Evolutionary conservation across 1,140 invertebrate genomes (phyloP).

Genomic region (Latrodectus geometricus): DNA sequence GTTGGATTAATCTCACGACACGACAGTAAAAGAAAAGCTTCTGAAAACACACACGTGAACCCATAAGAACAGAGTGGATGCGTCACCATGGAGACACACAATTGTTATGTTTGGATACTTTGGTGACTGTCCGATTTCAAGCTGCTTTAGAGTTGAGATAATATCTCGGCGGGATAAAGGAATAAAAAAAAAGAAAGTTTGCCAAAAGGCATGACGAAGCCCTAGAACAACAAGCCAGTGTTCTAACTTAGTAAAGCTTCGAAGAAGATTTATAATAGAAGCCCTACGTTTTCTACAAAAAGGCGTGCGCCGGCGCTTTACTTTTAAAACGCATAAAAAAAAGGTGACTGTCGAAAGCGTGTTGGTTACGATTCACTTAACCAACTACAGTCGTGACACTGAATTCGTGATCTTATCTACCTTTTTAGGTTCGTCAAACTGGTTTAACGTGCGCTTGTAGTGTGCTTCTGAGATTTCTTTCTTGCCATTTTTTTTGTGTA

Average conservation of each 20-base stretch:
- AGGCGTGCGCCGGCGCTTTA: conserved; percentile 43
- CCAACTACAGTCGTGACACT: conserved; percentile 38
- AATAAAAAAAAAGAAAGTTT: not conserved
- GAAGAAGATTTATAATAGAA: conserved; percentile 57
- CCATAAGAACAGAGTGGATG: not conserved
- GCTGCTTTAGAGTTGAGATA: not conserved
- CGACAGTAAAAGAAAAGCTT: not conserved
- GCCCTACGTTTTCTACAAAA: conserved; percentile 22
- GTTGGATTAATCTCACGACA: not conserved
- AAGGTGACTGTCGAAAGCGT: conserved; percentile 19
- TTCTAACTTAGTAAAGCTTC: conserved; percentile 59
- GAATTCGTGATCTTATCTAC: conserved; percentile 50
- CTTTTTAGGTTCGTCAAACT: conserved; percentile 48
- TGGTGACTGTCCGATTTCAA: conserved; percentile 6
- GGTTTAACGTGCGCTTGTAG: not conserved
- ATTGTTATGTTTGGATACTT: not conserved
- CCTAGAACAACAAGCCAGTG: conserved; percentile 7
- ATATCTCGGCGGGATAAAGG: not conserved
- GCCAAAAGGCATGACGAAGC: conserved; percentile 10
- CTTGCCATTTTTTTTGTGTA: not conserved
- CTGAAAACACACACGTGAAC: not conserved
- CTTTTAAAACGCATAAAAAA: conserved; percentile 50
- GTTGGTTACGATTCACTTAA: conserved; percentile 53
- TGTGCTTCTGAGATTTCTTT: not conserved
- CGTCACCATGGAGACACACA: not conserved